These are phyloP conservation scores for Cebus imitator DNA, from an alignment of 2,113 vertebrate species.

Conservation along the genomic window DNA sequence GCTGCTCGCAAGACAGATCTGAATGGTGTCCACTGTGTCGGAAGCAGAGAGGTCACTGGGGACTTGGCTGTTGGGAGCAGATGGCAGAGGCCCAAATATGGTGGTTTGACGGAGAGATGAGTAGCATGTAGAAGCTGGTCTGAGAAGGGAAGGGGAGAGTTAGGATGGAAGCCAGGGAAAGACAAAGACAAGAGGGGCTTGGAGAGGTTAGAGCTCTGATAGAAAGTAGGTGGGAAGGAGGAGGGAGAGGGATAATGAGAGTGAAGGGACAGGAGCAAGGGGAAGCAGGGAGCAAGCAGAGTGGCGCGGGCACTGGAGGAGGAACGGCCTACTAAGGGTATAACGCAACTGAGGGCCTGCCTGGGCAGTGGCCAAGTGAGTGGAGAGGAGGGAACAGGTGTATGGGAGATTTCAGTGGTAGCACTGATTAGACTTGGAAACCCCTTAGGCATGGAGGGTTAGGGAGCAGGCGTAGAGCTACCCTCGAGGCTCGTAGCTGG, in stretches of 20 bases:
- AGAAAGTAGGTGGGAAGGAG: background rate
- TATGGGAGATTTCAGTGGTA: background rate
- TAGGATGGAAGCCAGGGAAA: background rate
- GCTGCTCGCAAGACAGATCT: background rate
- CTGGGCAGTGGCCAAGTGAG: background rate
- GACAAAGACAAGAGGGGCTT: background rate
- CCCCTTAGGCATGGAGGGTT: background rate
- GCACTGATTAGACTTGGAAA: background rate
- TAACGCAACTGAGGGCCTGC: background rate
- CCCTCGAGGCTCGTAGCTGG: fast-evolving
- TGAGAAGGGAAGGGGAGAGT: background rate
- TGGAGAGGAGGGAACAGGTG: background rate
- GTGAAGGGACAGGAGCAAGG: background rate
- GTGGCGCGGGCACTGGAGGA: too few relatives aligned
- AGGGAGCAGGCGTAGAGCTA: background rate
- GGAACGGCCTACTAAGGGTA: background rate
- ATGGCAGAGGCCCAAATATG: background rate
- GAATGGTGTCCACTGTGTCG: background rate
- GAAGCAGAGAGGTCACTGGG: background rate
- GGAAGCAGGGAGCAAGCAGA: background rate
- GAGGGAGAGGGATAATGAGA: background rate
- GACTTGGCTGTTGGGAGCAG: background rate
- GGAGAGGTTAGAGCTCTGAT: background rate
- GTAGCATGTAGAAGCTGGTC: background rate
- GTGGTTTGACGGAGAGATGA: background rate